Percentiles rank a stretch among this genome's conserved stretches.
These are phyloP conservation scores for Rhynchopsitta pachyrhyncha DNA, from an alignment of 2,113 vertebrate genomes.

Conservation along the genomic window DNA sequence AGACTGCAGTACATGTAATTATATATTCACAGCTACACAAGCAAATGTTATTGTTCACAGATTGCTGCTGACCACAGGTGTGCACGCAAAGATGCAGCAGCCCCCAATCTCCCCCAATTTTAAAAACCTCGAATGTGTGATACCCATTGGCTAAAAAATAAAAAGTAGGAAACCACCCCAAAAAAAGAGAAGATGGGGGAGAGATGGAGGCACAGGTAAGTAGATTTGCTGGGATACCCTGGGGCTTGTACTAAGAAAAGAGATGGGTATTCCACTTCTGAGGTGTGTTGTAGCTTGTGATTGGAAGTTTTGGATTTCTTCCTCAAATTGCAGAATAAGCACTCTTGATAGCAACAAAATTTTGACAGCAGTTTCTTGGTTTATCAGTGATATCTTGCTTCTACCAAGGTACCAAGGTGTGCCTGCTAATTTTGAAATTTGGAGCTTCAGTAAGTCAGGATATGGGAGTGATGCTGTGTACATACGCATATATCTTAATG, in stretches of 20 bases:
- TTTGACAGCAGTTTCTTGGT: neutral
- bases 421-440: neutral
- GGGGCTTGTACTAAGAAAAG: neutral
- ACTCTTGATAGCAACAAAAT: neutral
- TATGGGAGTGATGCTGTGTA: neutral
- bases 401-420: neutral
- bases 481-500: neutral
- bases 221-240: neutral
- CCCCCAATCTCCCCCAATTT: accelerated
- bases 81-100: neutral
- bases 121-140: neutral
- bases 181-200: accelerated
- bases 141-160: neutral
- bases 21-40: neutral
- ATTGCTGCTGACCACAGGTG: neutral
- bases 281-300: neutral
- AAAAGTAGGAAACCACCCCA: neutral
- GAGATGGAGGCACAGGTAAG: neutral
- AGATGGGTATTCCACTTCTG: neutral
- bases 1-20: neutral
- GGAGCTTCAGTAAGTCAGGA: neutral
- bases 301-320: neutral
- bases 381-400: neutral
- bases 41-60: neutral
- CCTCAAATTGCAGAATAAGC: neutral